A percentile compares a stretch with the other conserved stretches of the same genome.
Evolutionary conservation across 2,113 vertebrate genomes (phyloP).

Genomic region (Centropus unirufus): DNA sequence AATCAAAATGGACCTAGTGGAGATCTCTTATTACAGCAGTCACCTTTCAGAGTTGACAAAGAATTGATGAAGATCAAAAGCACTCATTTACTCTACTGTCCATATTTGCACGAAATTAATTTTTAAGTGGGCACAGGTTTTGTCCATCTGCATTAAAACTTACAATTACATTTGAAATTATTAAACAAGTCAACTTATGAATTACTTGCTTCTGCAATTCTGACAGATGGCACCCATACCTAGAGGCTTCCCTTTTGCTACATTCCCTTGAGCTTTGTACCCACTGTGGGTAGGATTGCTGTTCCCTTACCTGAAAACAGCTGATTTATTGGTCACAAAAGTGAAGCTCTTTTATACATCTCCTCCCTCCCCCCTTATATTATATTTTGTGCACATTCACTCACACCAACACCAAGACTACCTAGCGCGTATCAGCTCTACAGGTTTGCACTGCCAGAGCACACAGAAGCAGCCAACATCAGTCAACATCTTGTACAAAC

Average conservation of each 20-base stretch:
- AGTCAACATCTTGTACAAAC: constrained; percentile 6
- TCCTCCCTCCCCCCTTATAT: neutral
- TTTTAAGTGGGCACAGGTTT: neutral
- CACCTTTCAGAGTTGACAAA: neutral
- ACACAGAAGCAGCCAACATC: neutral
- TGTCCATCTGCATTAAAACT: neutral
- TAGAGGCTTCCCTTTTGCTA: neutral
- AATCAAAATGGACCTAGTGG: neutral
- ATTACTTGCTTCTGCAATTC: neutral
- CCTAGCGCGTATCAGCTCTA: neutral
- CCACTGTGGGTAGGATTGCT: neutral
- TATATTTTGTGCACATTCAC: neutral
- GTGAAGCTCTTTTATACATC: neutral
- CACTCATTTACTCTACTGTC: neutral
- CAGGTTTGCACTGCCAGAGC: constrained; percentile 1
- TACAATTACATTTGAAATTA: neutral
- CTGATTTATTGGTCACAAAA: neutral
- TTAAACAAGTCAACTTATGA: neutral
- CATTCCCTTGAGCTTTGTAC: neutral
- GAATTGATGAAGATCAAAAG: neutral
- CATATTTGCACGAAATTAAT: neutral
- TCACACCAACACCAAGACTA: neutral
- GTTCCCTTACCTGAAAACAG: neutral
- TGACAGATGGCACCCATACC: neutral
- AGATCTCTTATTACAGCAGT: neutral